Base-by-base conservation (phyloP, 1,140 invertebrate species). In the Hestina assimilis region DNA sequence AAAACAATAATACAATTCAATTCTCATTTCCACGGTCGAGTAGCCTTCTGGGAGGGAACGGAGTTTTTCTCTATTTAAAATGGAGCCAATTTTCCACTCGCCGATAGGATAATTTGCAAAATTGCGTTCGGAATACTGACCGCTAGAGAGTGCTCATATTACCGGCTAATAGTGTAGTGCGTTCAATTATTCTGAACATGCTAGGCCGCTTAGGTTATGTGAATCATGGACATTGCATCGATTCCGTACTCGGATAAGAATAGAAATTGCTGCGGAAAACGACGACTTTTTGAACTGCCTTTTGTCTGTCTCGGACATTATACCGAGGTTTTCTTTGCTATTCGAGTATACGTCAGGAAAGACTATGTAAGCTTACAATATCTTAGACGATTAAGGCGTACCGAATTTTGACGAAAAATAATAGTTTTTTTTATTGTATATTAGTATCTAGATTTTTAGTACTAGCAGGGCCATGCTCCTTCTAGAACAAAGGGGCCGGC, bases 161-260 rank as follows among this genome's bases (percentile, higher is more conserved):
- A 50, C 47, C 47, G 47, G 47, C 31, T 50, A 50, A 50, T 50
- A 40, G 47, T 33, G 47, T 50, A 50, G 47, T 50, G 47, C 47
- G 47, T 50, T 50, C 47, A 50, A 50, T 50, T 50, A 50, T 50
- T 50, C 33, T 11, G 47, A 50, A 50, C 47, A 50, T 31, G 31
- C 47, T 38, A 50, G 47, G 29, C 45, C 47, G 47, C 47, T 50
- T 50, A 50, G 47, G n/a, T 20, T 24, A 50, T 5, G 20, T 23
- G 15, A 12, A 15, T 14, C 4, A 12, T 33, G 19, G 1, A 38
- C 19, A 15, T 11, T 14, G 15, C 9, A 38, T 38, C n/a, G n/a
- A n/a, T n/a, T n/a, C n/a, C n/a, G n/a, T n/a, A n/a, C n/a, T n/a
- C n/a, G n/a, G n/a, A n/a, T n/a, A n/a, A 38, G 17, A 38, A 38